phyloP scores from a whole-genome alignment of 2,888 invertebrate genomes.

The Drosophila borealis region DNA sequence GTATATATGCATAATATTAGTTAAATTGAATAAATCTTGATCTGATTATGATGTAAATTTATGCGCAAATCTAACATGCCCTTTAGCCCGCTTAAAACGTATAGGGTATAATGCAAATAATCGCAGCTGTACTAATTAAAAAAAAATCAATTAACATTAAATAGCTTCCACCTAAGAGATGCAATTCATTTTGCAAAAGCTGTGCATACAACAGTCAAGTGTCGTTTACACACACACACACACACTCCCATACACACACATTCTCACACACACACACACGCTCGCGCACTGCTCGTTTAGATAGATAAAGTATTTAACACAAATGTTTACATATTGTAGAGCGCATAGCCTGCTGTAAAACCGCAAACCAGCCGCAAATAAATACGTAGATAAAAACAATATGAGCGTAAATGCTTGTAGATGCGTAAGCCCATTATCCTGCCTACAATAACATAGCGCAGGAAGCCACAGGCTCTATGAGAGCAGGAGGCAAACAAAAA shows the following conservation, averaged over 20 bases:
- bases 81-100: too few species aligned
- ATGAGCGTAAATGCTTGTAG: constrained; percentile 12
- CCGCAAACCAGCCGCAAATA: constrained; percentile 14
- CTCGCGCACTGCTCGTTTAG: neutral
- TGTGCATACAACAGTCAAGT: constrained; percentile 4
- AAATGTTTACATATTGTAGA: constrained; percentile 3
- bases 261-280: neutral
- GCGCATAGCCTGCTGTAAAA: constrained; percentile 11
- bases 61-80: too few species aligned
- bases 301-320: neutral
- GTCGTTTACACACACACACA: neutral
- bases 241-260: neutral
- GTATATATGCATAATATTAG: too few species aligned
- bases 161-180: constrained; percentile 1
- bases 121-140: neutral
- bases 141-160: constrained; percentile 12
- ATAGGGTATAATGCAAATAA: neutral
- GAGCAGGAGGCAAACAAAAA: too few species aligned
- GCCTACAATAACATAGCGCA: neutral
- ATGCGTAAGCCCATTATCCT: constrained; percentile 12
- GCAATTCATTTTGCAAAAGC: neutral
- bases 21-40: too few species aligned
- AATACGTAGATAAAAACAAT: constrained; percentile 6
- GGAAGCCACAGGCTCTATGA: neutral
- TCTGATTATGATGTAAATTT: too few species aligned